Evolutionary conservation across 2,888 invertebrate genomes (phyloP), one percentile per base, ranked within the genome.

Genomic region (Eupithecia tripunctaria): DNA sequence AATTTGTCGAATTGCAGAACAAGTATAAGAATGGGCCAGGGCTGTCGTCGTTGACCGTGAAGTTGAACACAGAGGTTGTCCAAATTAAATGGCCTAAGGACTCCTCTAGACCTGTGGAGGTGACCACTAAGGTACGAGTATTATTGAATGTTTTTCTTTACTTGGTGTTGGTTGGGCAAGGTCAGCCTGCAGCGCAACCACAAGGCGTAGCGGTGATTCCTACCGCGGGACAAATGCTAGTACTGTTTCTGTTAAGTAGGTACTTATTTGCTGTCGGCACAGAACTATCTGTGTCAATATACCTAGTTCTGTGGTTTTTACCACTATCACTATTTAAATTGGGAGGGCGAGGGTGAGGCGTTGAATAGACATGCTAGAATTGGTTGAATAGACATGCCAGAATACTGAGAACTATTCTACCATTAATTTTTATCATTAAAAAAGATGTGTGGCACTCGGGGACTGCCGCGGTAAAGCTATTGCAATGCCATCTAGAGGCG

Each of bases 1-100:
- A 59, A 59, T 27, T 15, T 64, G 15, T 60, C 10, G 41, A 3
- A 27, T 82, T 81, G 25, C 84, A 93, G 93, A 92, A 93, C 68
- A 91, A 82, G 25, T 86, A 88, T 79, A 88, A 91, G 7, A 85
- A 87, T 36, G 91, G 92, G 0, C 82, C 89, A 0, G 93, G 93
- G 0, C 79, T 87, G 8, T 83, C 90, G 0, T 84, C 79, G 0
- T 71, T 92, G 14, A 86, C 89, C 0, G 83, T 89, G 1, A 85
- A 88, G 41, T 70, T 93, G 2, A 84, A 88, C 72, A 87, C 84
- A 5, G 91, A 90, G 60, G 93, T 92, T 15, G 82, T 82, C 0
- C 76, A 76, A 1, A 88, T 93, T 29, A 70, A 78, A 2, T 92
- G 89, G 87, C 87, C 89, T 0, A 81, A 84, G 15, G 79, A 85